These are phyloP conservation scores for Megamerina dolium DNA, from an alignment of 2,888 invertebrate genomes.

Conservation along the genomic window DNA sequence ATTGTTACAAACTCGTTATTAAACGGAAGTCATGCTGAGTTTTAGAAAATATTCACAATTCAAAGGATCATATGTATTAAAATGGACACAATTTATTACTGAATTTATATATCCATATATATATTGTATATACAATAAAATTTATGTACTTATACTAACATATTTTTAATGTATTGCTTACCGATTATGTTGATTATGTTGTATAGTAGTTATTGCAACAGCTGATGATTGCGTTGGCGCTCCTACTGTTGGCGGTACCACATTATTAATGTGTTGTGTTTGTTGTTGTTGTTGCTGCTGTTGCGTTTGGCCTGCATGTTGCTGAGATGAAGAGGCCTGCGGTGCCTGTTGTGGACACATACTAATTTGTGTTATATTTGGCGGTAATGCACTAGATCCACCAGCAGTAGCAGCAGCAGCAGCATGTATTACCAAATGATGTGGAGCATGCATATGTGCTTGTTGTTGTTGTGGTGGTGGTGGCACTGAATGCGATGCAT, in stretches of 20 bases:
- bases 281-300: conserved; percentile 2
- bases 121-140: no score
- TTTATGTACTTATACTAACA: no score
- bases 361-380: not conserved
- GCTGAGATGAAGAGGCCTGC: no score
- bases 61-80: no score
- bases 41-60: no score
- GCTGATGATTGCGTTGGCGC: not conserved
- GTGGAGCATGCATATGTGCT: conserved; percentile 16
- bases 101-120: no score
- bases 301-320: not conserved
- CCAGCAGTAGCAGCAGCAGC: not conserved
- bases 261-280: conserved; percentile 6
- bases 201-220: not conserved
- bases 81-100: no score
- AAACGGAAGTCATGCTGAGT: conserved; percentile 20
- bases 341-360: not conserved
- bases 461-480: no score
- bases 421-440: not conserved
- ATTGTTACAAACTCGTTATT: conserved; percentile 17
- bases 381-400: not conserved
- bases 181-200: conserved; percentile 4
- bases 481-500: conserved; percentile 13
- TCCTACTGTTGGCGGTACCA: not conserved
- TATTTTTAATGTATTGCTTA: not conserved